Evolutionary conservation across 2,888 invertebrate species (phyloP).

Genomic region (Lasioglossum leucozonium): DNA sequence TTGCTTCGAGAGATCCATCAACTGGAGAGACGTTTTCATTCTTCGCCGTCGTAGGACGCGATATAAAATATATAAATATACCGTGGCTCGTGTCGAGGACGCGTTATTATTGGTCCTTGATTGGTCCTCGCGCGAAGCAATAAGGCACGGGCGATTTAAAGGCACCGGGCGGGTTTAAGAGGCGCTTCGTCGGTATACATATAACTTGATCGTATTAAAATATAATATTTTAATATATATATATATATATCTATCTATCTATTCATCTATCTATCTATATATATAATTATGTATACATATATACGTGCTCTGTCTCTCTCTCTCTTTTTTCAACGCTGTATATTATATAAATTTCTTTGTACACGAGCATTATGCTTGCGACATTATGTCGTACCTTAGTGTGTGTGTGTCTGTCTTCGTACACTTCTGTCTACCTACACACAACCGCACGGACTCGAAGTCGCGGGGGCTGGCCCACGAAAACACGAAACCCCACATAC

Average conservation of each 20-base stretch:
- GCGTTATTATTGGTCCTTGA: constrained; percentile 64
- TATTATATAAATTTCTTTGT: constrained; percentile 62
- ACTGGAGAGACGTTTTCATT: constrained; percentile 13
- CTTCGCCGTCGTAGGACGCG: constrained; percentile 30
- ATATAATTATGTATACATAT: background rate
- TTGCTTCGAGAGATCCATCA: constrained; percentile 24
- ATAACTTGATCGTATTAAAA: constrained; percentile 74
- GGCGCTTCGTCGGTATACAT: constrained; percentile 59
- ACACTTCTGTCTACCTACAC: constrained; percentile 4
- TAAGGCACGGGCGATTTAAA: constrained; percentile 74
- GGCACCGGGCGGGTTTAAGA: constrained; percentile 67
- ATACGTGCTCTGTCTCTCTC: constrained; percentile 20
- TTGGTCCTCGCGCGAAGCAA: constrained; percentile 63
- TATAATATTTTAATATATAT: constrained; percentile 76
- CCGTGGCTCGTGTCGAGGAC: constrained; percentile 53
- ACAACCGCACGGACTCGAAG: constrained; percentile 44
- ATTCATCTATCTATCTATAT: constrained; percentile 40
- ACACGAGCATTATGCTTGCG: constrained; percentile 64
- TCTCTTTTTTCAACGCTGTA: constrained; percentile 41
- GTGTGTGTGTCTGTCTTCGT: constrained; percentile 17
- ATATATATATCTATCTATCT: constrained; percentile 39
- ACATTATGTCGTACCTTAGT: constrained; percentile 17
- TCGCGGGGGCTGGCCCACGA: constrained; percentile 71
- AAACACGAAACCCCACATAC: constrained; percentile 31
- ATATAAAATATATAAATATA: constrained; percentile 22